Conservation (phyloP, 2,797 vertebrate species). For the Gephyroberyx darwinii region DNA sequence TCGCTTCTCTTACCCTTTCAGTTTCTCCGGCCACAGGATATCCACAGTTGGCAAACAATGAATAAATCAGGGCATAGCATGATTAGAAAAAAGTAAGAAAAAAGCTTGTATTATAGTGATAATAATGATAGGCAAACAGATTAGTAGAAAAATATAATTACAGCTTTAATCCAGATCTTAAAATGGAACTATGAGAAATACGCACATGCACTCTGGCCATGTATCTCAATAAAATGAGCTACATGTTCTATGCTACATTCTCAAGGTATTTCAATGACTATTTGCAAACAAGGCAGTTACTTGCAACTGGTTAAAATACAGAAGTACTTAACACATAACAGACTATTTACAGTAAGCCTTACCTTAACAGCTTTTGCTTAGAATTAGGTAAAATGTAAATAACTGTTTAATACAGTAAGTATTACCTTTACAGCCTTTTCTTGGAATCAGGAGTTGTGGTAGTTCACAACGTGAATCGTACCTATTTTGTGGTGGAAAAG, state of each 20-base stretch:
- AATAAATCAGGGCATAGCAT: background rate
- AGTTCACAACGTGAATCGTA: background rate
- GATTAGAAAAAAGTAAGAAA: background rate
- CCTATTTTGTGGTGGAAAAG: background rate
- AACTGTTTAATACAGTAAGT: background rate
- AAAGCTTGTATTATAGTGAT: background rate
- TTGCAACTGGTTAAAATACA: too few relatives aligned
- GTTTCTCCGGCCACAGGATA: background rate
- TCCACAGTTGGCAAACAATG: background rate
- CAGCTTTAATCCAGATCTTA: background rate
- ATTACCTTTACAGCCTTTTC: background rate
- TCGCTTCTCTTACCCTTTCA: background rate
- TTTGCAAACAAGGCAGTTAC: background rate
- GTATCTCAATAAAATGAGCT: too few relatives aligned
- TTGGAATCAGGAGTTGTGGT: background rate
- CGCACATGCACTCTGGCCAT: too few relatives aligned
- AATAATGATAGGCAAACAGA: background rate
- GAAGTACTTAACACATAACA: too few relatives aligned
- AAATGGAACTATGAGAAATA: too few relatives aligned
- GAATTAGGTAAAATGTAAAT: too few relatives aligned
- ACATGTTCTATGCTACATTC: background rate
- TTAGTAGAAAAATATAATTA: background rate
- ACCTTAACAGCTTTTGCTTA: background rate
- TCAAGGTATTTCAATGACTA: background rate
- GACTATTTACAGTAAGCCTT: too few relatives aligned